Conservation (phyloP, 92 coral and sea anemone species). For the Zoanthus gigantus region DNA sequence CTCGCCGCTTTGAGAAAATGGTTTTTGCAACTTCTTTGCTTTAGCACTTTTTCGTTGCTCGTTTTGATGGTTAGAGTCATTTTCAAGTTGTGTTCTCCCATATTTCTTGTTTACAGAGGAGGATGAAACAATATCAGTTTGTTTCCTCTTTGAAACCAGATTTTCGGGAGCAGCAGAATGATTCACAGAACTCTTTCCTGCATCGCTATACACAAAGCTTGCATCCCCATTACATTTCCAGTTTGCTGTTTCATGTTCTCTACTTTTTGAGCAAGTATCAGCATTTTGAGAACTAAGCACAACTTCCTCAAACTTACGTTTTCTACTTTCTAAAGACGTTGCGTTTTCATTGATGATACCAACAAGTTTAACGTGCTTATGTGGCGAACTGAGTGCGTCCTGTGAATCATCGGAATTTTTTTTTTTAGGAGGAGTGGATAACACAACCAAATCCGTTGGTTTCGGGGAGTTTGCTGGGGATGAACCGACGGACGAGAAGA, state of each 20-base stretch:
- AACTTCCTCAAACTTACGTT: constrained; percentile 35
- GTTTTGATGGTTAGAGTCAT: neutral
- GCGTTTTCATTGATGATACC: neutral
- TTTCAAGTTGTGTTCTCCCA: neutral
- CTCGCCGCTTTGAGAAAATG: neutral
- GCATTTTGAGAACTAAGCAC: neutral
- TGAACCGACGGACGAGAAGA: constrained; percentile 95
- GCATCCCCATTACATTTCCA: constrained; percentile 11
- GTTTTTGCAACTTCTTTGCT: neutral
- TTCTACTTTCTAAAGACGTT: constrained; percentile 19
- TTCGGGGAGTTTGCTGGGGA: constrained; percentile 95
- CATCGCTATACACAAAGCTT: neutral
- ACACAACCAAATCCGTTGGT: constrained; percentile 75
- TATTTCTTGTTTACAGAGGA: neutral
- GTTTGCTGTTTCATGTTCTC: neutral
- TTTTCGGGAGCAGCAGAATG: neutral
- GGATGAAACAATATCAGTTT: neutral
- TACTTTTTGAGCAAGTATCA: constrained; percentile 30
- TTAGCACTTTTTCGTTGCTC: neutral
- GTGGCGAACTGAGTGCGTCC: constrained; percentile 16
- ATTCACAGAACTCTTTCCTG: neutral
- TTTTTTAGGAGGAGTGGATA: constrained; percentile 86
- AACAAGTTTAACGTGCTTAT: constrained; percentile 43
- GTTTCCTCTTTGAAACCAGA: neutral
- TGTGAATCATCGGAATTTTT: constrained; percentile 13